Evolutionary conservation across 2,113 vertebrate species (phyloP), one percentile per base, ranked within the genome.

Genomic region (Prietella phreatophila): DNA sequence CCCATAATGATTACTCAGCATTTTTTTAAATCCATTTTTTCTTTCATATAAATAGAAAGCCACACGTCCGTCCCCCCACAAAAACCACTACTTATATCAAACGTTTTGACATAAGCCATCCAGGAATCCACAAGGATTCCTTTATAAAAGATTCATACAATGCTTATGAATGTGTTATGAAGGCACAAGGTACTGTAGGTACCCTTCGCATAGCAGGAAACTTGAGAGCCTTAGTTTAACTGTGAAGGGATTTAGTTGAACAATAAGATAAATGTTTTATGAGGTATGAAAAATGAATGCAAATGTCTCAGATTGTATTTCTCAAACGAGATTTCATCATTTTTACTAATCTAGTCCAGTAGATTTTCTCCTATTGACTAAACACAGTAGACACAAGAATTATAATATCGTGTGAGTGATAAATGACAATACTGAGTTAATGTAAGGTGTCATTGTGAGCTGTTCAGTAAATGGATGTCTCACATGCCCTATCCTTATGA

Each of bases 91-190:
- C 1, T 78, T 9, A 30, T 58, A 58, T 56, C 17, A 58, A 58
- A 36, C 0, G 55, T 58, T 53, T 19, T 58, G 30, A 20, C 53
- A 56, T 58, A 33, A 36, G 79, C 30, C 53, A 36, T 81, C 53
- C 30, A 58, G 79, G 36, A 58, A 58, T 36, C 79, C 15, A 20
- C 55, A 58, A 80, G 50, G 79, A 81, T 81, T 81, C n/a, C 53
- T 36, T 81, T 58, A 81, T 81, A 36, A 81, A 81, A 81, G 79
- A 81, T 82, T 82, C 19, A 82, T 58, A 20, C 80, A 22, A 36
- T 39, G 30, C 80, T 82, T 82, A 82, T 82, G 10, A 82, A 82
- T 82, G 55, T 22, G 56, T 82, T 60, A 82, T 60, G 56, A 82
- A 82, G 56, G 56, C 79, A 58, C 17, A 58, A 36, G 55, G 36